Evolutionary conservation across 1,140 invertebrate genomes (phyloP).

Genomic region (Sweltsa coloradensis): DNA sequence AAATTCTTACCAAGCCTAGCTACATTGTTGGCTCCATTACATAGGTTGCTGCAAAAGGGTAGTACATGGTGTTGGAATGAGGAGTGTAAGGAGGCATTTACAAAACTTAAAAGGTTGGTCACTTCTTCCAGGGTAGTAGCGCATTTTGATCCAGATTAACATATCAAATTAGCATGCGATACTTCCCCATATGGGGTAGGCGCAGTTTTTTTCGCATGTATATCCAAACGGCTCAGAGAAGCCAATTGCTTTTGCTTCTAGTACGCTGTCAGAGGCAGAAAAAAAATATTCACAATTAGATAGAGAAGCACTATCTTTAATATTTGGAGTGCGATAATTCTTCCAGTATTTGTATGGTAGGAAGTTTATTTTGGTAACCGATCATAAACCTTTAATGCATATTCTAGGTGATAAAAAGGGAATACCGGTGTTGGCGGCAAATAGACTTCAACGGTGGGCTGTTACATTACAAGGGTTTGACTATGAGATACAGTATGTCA

Average conservation of each 20-base stretch:
- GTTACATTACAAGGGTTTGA: slow-evolving; percentile 25
- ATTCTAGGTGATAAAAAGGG: slow-evolving; percentile 28
- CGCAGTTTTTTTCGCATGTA: slow-evolving; percentile 16
- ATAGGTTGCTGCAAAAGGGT: slow-evolving; percentile 20
- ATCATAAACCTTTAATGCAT: slow-evolving; percentile 34
- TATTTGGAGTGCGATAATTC: slow-evolving; percentile 38
- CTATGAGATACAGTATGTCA: slow-evolving; percentile 25
- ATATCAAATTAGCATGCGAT: slow-evolving; percentile 34
- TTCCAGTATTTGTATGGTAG: slow-evolving; percentile 36
- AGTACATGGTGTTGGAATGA: slow-evolving; percentile 15
- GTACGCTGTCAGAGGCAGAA: slow-evolving; percentile 29
- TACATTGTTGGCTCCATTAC: slow-evolving; percentile 20
- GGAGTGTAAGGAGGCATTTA: slow-evolving; percentile 19
- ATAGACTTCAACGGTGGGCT: slow-evolving; percentile 25
- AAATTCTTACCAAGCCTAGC: slow-evolving; percentile 23
- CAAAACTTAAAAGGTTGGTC: slow-evolving; percentile 19
- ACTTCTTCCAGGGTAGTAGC: slow-evolving; percentile 19
- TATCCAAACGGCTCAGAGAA: slow-evolving; percentile 22
- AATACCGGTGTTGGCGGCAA: slow-evolving; percentile 23
- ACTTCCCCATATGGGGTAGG: slow-evolving; percentile 19
- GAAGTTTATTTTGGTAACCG: slow-evolving; percentile 33
- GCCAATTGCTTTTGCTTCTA: slow-evolving; percentile 32
- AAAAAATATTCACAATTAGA: slow-evolving; percentile 37
- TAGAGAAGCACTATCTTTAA: slow-evolving; percentile 37
- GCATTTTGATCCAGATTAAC: slow-evolving; percentile 30